Base-by-base conservation (phyloP, 2,888 invertebrate genomes). In the Herminia tarsipennalis region DNA sequence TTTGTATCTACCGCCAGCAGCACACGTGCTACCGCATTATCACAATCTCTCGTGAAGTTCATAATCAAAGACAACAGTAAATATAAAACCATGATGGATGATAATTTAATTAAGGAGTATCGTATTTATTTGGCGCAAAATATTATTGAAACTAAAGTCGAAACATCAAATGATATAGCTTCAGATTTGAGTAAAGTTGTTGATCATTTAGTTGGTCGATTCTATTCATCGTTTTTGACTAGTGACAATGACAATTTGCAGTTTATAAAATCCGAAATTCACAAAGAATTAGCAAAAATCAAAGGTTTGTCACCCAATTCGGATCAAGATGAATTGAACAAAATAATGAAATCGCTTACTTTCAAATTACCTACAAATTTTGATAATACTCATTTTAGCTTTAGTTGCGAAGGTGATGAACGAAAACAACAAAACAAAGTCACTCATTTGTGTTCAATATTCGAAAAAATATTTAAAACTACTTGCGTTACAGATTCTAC, bases 291-390 rank as follows among this genome's bases (percentile, higher is more conserved):
- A 22, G 18, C 20, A 21, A 14, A 17, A 25, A 17, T n/a, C 5
- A 27, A n/a, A n/a, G n/a, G n/a, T n/a, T n/a, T n/a, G n/a, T n/a
- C n/a, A n/a, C n/a, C n/a, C n/a, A n/a, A n/a, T n/a, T n/a, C n/a
- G n/a, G n/a, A n/a, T n/a, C n/a, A n/a, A n/a, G n/a, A 2, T 2
- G 41, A 48, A 3, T 10, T 35, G 22, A 48, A 45, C 1, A 29
- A 3, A 5, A 8, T 22, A 5, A 21, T 59, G 22, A 46, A 28
- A 40, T 13, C 39, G 6, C 28, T 41, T 8, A 6, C 4, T 17
- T 52, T 63, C 33, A 52, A 57, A 45, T 37, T 60, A 28, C 63
- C 60, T 2, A 1, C 30, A 2, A 27, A 27, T 39, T 63, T 63
- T 28, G 60, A 60, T 1, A 63, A 60, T 27, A 20, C 44, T 1